Evolutionary conservation across 92 coral and sea anemone species (phyloP), one percentile per base, ranked within the genome.

Genomic region (Blastomussa wellsi): DNA sequence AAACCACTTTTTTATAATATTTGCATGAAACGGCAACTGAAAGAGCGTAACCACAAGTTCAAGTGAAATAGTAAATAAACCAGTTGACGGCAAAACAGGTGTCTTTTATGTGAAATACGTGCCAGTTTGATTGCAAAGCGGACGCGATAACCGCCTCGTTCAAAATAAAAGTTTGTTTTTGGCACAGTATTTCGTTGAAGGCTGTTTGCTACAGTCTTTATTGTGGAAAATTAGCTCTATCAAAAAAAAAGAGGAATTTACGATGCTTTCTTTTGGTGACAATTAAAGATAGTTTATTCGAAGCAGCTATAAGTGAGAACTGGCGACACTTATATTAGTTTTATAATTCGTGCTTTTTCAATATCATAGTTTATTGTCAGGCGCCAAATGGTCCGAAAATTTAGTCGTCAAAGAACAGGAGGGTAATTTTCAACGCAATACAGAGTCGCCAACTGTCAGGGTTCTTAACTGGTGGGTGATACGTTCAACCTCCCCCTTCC

Each of bases 1-100:
- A 39, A 42, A 28, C 39, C 29, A 19, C 35, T 20, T 31, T 77
- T 77, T 33, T 36, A 78, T 24, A 49, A 78, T 57, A 14, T 13
- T 9, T 36, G 16, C 70, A 4, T 57, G 67, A 77, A 55, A 26
- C 47, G 38, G 47, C 68, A 33, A 57, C 8, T 22, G 12, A 24
- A 37, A 38, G 8, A 60, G 51, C 17, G 16, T 78, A n/a, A 78
- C 82, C 71, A 22, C 52, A 41, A 8, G 16, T n/a, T 26, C 82
- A 37, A 15, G n/a, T 57, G 65, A 62, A 44, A 37, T 79, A 59
- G 48, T 37, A n/a, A 79, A 59, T 65, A 79, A 60, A 38, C 51
- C 53, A 31, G 17, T n/a, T 4, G 52, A 60, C 72, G 66, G 59
- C 13, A 20, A 28, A 62, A 62, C 68, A 62, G 68, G 68, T 62